phyloP scores from a whole-genome alignment of 2,113 vertebrate genomes.

The Mesoclemmys tuberculata region DNA sequence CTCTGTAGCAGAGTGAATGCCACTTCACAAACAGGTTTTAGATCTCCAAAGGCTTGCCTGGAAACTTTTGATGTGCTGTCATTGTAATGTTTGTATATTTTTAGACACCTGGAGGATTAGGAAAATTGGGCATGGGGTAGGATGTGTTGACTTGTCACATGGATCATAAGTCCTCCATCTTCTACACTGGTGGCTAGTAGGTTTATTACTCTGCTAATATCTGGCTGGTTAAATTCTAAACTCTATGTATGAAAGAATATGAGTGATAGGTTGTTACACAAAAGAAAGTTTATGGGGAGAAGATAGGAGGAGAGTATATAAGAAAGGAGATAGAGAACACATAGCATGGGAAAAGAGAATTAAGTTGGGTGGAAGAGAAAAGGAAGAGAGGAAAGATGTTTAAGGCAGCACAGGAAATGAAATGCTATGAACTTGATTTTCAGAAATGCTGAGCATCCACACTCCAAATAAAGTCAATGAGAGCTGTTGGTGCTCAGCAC shows the following conservation, averaged over 20 bases:
- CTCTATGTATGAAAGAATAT: neutral
- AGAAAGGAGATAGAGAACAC: neutral
- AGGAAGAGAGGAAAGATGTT: neutral
- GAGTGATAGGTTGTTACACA: neutral
- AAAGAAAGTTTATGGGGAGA: neutral
- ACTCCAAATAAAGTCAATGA: neutral
- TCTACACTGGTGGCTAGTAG: neutral
- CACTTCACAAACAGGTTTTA: conserved; percentile 5
- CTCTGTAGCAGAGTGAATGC: neutral
- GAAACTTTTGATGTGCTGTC: neutral
- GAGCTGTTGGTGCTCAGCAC: neutral
- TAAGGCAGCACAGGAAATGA: neutral
- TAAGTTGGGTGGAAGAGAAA: neutral
- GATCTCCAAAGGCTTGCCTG: neutral
- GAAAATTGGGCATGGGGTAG: neutral
- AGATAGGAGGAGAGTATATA: neutral
- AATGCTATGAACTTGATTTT: neutral
- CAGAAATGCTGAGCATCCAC: neutral
- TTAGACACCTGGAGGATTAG: conserved; percentile 2
- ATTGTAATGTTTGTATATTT: neutral
- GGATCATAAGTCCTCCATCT: neutral
- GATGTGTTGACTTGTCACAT: neutral
- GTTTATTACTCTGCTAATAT: neutral
- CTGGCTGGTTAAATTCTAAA: neutral
- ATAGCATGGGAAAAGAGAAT: neutral